These are phyloP conservation scores for Diglossa cyanea DNA, from an alignment of 2,797 vertebrate genomes.

Conservation along the genomic window DNA sequence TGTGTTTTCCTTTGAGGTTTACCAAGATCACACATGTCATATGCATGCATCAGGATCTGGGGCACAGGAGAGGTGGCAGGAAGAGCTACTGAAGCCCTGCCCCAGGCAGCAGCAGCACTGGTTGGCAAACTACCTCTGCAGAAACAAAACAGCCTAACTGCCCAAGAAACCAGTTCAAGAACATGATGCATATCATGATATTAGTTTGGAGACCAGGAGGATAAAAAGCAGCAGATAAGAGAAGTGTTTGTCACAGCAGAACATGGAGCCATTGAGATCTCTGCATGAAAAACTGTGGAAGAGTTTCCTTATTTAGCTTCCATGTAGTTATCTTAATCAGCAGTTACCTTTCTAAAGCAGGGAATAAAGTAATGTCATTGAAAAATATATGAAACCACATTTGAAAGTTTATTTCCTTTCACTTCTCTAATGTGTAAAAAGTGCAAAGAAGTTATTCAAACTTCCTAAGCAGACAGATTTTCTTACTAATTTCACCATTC, in stretches of 20 bases:
- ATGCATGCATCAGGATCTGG: rapidly evolving
- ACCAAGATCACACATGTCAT: neutral
- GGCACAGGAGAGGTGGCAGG: neutral
- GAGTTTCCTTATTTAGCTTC: neutral
- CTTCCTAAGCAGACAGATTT: neutral
- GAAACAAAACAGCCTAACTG: neutral
- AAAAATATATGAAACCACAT: neutral
- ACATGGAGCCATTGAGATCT: neutral
- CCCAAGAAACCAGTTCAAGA: neutral
- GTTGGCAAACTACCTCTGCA: neutral
- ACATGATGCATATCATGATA: neutral
- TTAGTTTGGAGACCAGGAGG: neutral
- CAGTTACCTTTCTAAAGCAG: neutral
- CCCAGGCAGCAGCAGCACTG: neutral
- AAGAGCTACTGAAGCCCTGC: neutral
- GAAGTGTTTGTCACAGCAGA: neutral
- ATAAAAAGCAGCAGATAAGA: neutral
- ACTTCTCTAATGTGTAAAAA: neutral
- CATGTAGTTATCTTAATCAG: neutral
- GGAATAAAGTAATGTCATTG: neutral
- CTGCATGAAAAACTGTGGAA: neutral
- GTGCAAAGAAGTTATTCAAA: neutral
- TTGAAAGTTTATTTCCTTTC: neutral
- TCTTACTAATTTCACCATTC: neutral
- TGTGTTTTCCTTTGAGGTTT: neutral